Conservation (phyloP, 2,113 vertebrate species). For the Aleadryas rufinucha region DNA sequence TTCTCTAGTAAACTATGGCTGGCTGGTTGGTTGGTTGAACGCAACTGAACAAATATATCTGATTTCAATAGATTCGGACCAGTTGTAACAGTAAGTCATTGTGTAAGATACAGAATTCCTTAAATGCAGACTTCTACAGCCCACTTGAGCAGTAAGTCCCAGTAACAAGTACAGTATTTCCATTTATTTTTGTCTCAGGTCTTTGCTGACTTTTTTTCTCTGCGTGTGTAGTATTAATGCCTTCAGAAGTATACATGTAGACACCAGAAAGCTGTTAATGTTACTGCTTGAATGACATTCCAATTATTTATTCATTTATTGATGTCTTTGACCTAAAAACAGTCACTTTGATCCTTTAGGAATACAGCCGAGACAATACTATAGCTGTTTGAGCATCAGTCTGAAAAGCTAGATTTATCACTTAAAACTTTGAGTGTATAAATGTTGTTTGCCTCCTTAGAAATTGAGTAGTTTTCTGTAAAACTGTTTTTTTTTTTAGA, state of each 20-base stretch:
- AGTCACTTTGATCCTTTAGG: conserved; percentile 57
- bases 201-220: conserved; percentile 23
- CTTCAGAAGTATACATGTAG: conserved; percentile 54
- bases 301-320: conserved; percentile 85
- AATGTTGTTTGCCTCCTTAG: conserved; percentile 51
- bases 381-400: conserved; percentile 47
- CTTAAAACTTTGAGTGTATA: conserved; percentile 55
- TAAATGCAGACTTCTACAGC: background rate
- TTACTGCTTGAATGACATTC: conserved; percentile 83
- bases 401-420: conserved; percentile 37
- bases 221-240: background rate
- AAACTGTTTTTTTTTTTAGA: conserved; percentile 36
- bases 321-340: conserved; percentile 75
- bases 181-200: conserved; percentile 11
- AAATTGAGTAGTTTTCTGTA: conserved; percentile 44
- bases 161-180: conserved; percentile 2
- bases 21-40: background rate
- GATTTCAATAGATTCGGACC: background rate
- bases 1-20: background rate
- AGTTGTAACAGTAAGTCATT: background rate
- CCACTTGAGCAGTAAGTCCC: background rate
- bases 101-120: background rate
- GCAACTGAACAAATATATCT: background rate
- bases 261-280: conserved; percentile 53
- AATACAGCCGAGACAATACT: conserved; percentile 46